phyloP scores from a whole-genome alignment of 2,797 vertebrate species.

The Threskiornis aethiopicus region DNA sequence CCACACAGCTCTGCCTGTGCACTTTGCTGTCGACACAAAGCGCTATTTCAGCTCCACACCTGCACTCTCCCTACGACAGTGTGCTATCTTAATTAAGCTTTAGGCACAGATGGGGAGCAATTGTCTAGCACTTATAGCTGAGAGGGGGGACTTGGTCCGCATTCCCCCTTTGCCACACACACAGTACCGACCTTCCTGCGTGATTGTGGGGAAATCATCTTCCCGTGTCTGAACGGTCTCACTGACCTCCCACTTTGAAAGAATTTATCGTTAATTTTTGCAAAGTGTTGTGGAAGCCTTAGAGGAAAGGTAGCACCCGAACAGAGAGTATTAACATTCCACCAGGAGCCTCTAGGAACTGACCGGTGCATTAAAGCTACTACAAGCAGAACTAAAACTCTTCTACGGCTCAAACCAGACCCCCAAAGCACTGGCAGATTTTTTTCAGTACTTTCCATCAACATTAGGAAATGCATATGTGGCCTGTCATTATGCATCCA shows the following conservation, averaged over 20 bases:
- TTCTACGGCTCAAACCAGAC: background rate
- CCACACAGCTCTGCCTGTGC: background rate
- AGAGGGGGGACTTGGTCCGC: background rate
- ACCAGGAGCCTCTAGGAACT: background rate
- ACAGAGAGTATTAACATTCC: background rate
- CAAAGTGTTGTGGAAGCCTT: background rate
- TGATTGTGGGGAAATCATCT: background rate
- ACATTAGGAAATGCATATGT: rapidly evolving
- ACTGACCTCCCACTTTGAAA: background rate
- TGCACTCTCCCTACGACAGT: background rate
- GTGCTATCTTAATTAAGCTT: background rate
- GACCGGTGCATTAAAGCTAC: background rate
- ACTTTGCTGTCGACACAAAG: background rate
- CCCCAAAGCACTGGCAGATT: background rate
- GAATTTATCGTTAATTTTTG: background rate
- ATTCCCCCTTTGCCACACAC: background rate
- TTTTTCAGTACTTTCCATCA: background rate
- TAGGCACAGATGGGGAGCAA: background rate
- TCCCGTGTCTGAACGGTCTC: background rate
- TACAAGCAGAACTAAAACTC: background rate
- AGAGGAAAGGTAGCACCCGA: background rate
- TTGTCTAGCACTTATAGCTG: background rate
- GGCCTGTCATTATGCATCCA: background rate
- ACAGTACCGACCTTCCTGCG: rapidly evolving
- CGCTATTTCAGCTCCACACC: background rate